Percentiles rank a stretch among this genome's conserved stretches.
These are phyloP conservation scores for Eucera pruinosa DNA, from an alignment of 2,888 invertebrate genomes.

Conservation along the genomic window DNA sequence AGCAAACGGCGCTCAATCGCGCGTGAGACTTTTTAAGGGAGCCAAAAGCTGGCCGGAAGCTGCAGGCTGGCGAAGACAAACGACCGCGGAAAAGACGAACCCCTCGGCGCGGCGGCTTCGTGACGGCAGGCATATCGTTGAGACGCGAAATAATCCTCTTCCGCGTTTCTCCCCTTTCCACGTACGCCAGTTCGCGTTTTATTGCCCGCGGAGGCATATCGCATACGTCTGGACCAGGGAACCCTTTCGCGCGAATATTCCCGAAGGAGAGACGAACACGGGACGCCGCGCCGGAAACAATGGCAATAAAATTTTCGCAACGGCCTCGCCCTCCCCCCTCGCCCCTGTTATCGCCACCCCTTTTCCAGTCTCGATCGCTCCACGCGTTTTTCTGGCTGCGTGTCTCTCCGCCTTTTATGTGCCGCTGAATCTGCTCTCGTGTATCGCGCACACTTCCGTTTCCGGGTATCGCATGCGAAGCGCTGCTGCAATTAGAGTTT, in stretches of 20 bases:
- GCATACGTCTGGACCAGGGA: slow-evolving; percentile 36
- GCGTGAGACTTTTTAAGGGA: slow-evolving; percentile 36
- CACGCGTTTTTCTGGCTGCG: slow-evolving; percentile 3
- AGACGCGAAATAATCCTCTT: slow-evolving; percentile 55
- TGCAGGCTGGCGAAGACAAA: slow-evolving; percentile 45
- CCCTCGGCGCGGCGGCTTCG: slow-evolving; percentile 12
- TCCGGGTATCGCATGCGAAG: background rate
- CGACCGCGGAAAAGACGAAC: slow-evolving; percentile 33
- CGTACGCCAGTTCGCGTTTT: slow-evolving; percentile 28
- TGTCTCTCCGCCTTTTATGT: slow-evolving; percentile 30
- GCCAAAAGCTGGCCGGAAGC: slow-evolving; percentile 15
- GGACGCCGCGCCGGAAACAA: slow-evolving; percentile 61
- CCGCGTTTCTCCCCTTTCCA: slow-evolving; percentile 13
- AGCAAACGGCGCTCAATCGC: slow-evolving; percentile 36
- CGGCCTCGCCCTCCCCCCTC: background rate
- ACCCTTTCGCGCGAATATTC: slow-evolving; percentile 55
- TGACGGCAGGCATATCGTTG: slow-evolving; percentile 50
- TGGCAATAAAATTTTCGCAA: slow-evolving; percentile 48
- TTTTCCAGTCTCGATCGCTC: slow-evolving; percentile 9
- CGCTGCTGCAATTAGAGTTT: no score
- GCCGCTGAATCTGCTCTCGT: slow-evolving; percentile 36
- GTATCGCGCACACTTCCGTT: slow-evolving; percentile 45
- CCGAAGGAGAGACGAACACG: slow-evolving; percentile 24
- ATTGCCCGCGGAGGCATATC: slow-evolving; percentile 37
- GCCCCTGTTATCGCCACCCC: slow-evolving; percentile 15